Evolutionary conservation across 2,113 vertebrate species (phyloP).

Genomic region (Melanotaenia duboulayi): DNA sequence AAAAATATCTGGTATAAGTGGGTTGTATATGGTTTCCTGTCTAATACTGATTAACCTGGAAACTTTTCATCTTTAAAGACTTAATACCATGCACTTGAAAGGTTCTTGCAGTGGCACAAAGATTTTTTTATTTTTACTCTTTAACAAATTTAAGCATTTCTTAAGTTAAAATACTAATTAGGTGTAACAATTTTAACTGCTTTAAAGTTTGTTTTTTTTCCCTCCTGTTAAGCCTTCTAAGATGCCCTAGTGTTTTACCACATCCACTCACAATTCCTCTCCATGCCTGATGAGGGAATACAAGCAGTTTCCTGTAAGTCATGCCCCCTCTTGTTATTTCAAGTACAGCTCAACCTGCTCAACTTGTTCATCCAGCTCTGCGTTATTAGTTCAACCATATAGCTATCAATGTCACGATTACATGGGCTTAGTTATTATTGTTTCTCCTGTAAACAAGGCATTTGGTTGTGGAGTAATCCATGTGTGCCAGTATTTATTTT

Average conservation of each 20-base stretch:
- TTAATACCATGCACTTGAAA: not conserved
- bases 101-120: not conserved
- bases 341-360: conserved; percentile 59
- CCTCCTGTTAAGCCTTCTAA: not conserved
- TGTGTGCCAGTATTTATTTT: conserved; percentile 51
- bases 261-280: conserved; percentile 9
- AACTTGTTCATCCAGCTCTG: conserved; percentile 55
- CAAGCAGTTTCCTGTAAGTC: conserved; percentile 48
- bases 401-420: conserved; percentile 51
- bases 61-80: conserved; percentile 6
- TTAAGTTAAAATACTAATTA: not conserved
- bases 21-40: conserved; percentile 27
- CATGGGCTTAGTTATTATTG: conserved; percentile 54
- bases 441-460: conserved; percentile 68
- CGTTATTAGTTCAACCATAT: conserved; percentile 59
- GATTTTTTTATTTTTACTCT: not conserved
- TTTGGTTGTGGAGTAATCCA: conserved; percentile 32
- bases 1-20: conserved; percentile 1
- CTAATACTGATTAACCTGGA: not conserved
- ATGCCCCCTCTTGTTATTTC: conserved; percentile 57
- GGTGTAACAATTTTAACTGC: not conserved
- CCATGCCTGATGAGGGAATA: conserved; percentile 9
- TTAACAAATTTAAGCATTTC: not conserved
- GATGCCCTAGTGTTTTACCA: not conserved
- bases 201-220: conserved; percentile 4